A percentile compares a stretch with the other conserved stretches of the same genome.
Conservation (phyloP, 2,797 vertebrate species). For the Aulostomus chinensis region DNA sequence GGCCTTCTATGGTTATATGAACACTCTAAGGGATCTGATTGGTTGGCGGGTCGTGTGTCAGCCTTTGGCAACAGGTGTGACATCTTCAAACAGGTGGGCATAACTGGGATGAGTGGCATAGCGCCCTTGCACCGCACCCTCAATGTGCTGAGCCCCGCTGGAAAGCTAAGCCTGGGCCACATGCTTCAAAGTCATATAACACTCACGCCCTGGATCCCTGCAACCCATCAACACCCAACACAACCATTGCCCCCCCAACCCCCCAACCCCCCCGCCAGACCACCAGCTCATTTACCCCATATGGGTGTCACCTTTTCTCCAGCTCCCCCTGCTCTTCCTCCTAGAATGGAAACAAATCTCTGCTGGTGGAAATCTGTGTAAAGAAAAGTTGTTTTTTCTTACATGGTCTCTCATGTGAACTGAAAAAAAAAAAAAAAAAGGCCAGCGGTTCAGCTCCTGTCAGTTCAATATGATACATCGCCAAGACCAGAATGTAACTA, state of each 20-base stretch:
- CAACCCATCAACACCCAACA: conserved; percentile 42
- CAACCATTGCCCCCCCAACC: conserved; percentile 22
- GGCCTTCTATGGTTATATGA: conserved; percentile 79
- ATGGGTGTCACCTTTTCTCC: conserved; percentile 65
- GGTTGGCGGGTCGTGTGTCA: conserved; percentile 53
- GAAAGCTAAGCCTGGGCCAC: conserved; percentile 70
- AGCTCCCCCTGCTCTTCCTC: conserved; percentile 38
- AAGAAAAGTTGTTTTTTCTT: conserved; percentile 48
- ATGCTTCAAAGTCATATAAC: conserved; percentile 75
- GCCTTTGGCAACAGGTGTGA: conserved; percentile 80
- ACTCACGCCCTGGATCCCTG: conserved; percentile 38
- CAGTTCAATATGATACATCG: conserved; percentile 68
- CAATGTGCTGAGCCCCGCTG: conserved; percentile 76
- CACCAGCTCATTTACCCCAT: conserved; percentile 56
- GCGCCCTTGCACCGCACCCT: conserved; percentile 73
- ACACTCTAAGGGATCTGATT: conserved; percentile 59
- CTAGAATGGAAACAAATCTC: conserved; percentile 61
- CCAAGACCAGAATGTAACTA: conserved; percentile 62
- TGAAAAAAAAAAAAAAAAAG: too few species aligned
- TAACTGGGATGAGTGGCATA: conserved; percentile 82
- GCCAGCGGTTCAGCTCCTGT: conserved; percentile 70
- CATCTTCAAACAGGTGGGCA: conserved; percentile 78
- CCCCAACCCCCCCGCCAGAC: conserved; percentile 27
- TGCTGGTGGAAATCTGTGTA: conserved; percentile 47
- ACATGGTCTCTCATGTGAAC: conserved; percentile 54